A percentile compares a stretch with the other conserved stretches of the same genome.
These are phyloP conservation scores for Psittacula derbiana DNA, from an alignment of 2,797 vertebrate genomes.

Conservation along the genomic window DNA sequence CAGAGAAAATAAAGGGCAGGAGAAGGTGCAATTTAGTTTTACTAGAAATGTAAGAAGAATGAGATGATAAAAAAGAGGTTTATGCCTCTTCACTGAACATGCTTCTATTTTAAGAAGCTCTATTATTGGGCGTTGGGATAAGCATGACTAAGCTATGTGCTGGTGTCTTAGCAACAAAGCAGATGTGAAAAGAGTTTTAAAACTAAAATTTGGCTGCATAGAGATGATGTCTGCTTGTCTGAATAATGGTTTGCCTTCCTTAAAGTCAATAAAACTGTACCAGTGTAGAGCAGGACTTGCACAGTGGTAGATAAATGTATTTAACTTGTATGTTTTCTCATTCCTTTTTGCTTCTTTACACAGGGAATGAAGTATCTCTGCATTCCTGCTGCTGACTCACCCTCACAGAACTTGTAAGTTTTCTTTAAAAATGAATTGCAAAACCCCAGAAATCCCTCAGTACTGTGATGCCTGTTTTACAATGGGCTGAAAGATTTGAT, in stretches of 20 bases:
- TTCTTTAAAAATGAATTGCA: slow-evolving; percentile 21
- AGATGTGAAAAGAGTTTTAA: slow-evolving; percentile 45
- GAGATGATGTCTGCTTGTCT: background rate
- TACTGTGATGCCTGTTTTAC: background rate
- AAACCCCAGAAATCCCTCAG: background rate
- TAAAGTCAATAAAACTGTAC: background rate
- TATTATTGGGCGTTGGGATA: background rate
- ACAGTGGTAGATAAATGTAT: background rate
- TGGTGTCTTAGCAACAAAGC: slow-evolving; percentile 43
- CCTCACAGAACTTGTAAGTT: slow-evolving; percentile 96
- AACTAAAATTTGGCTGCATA: background rate
- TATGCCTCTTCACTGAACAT: background rate
- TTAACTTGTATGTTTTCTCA: background rate
- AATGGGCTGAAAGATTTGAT: background rate
- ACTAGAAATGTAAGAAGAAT: background rate
- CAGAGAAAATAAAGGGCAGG: background rate
- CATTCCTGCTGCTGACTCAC: slow-evolving; percentile 92
- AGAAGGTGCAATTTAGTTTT: background rate
- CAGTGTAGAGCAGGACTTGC: background rate
- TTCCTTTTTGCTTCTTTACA: slow-evolving; percentile 61
- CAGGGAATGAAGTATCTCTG: slow-evolving; percentile 97
- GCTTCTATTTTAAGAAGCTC: background rate
- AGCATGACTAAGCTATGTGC: background rate
- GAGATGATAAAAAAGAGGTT: background rate
- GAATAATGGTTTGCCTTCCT: background rate